These are phyloP conservation scores for Phalacrocorax brasilianus DNA, from an alignment of 2,113 vertebrate genomes.

Conservation along the genomic window DNA sequence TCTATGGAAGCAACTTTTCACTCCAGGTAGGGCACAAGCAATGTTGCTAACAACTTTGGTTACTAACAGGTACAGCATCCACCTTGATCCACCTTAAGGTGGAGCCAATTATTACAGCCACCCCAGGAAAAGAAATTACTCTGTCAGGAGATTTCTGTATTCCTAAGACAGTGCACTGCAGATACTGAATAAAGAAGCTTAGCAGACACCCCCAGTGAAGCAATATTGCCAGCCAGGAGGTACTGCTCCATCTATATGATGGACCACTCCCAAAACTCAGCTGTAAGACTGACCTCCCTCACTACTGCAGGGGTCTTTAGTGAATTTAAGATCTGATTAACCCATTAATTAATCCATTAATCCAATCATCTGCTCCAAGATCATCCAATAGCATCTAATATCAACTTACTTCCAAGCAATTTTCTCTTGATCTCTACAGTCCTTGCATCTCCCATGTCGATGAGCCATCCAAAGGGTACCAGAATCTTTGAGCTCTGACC, in stretches of 20 bases:
- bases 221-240: neutral
- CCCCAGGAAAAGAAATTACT: neutral
- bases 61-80: neutral
- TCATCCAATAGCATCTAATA: neutral
- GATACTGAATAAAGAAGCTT: neutral
- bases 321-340: neutral
- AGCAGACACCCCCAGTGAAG: neutral
- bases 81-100: neutral
- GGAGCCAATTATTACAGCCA: neutral
- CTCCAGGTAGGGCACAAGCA: neutral
- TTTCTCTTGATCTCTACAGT: neutral
- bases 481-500: neutral
- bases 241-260: accelerated
- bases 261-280: accelerated
- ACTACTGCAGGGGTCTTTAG: neutral
- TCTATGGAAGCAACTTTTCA: neutral
- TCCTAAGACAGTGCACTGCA: neutral
- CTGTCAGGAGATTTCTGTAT: neutral
- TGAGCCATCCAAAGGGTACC: neutral
- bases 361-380: neutral
- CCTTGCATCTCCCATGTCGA: neutral
- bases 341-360: neutral
- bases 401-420: neutral
- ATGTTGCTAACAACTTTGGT: constrained; percentile 69
- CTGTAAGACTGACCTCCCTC: neutral